phyloP scores from a whole-genome alignment of 2,888 invertebrate genomes.

The Carabus problematicus region DNA sequence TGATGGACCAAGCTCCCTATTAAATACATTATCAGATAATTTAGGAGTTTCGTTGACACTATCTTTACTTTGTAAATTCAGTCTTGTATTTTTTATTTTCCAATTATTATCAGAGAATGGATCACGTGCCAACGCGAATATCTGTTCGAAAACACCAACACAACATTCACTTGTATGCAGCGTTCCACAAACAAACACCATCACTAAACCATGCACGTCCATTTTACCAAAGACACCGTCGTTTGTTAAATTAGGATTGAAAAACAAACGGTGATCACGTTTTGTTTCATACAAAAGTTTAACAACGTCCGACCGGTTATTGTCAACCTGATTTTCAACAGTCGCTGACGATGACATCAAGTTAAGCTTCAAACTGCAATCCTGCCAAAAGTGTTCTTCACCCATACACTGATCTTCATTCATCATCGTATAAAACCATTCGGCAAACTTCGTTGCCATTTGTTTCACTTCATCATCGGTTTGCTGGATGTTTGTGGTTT shows the following conservation, averaged over 20 bases:
- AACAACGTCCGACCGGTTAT: constrained; percentile 55
- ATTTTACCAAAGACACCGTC: constrained; percentile 66
- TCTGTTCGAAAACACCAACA: constrained; percentile 71
- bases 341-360: constrained; percentile 48
- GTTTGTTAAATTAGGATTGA: constrained; percentile 67
- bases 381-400: constrained; percentile 64
- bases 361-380: constrained; percentile 58
- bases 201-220: constrained; percentile 68
- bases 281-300: constrained; percentile 56
- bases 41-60: constrained; percentile 49
- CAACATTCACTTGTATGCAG: constrained; percentile 63
- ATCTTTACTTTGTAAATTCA: constrained; percentile 58
- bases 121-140: constrained; percentile 69
- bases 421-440: constrained; percentile 65
- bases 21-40: constrained; percentile 51
- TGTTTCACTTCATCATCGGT: constrained; percentile 52
- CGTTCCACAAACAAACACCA: constrained; percentile 69
- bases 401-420: constrained; percentile 58
- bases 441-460: constrained; percentile 64
- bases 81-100: constrained; percentile 69
- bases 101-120: constrained; percentile 70
- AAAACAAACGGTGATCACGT: constrained; percentile 60
- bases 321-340: constrained; percentile 50
- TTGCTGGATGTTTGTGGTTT: not conserved
- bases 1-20: constrained; percentile 50